phyloP scores from a whole-genome alignment of 2,888 invertebrate species.

The Formica aserva region DNA sequence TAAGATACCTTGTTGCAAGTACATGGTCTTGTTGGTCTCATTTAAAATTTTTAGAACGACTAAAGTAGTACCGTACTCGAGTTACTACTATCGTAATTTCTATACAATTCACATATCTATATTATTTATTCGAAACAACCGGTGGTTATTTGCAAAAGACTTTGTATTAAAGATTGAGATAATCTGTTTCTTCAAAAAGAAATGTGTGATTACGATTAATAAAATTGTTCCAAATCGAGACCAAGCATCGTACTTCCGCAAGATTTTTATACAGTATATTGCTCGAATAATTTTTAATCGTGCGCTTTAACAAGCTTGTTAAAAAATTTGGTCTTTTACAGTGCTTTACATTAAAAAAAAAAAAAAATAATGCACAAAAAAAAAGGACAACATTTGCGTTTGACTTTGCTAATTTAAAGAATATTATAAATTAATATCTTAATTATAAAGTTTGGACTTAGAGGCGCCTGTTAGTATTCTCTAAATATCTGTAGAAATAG shows the following conservation, averaged over 20 bases:
- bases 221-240: not conserved
- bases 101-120: not conserved
- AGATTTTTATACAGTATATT: not conserved
- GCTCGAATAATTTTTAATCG: not conserved
- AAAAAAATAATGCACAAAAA: not conserved
- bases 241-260: not conserved
- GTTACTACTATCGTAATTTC: not conserved
- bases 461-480: not conserved
- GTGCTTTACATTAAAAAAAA: not conserved
- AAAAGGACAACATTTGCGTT: not conserved
- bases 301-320: not conserved
- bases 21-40: not conserved
- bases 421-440: not conserved
- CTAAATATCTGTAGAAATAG: not conserved
- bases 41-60: not conserved
- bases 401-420: not conserved
- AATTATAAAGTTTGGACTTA: not conserved
- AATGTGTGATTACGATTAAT: not conserved
- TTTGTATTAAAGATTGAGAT: no score
- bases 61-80: not conserved
- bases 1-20: not conserved
- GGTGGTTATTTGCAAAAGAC: no score
- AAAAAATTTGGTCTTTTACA: not conserved
- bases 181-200: not conserved
- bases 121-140: not conserved